These are phyloP conservation scores for Anser brachyrhynchus DNA, from an alignment of 2,113 vertebrate species.

Conservation along the genomic window DNA sequence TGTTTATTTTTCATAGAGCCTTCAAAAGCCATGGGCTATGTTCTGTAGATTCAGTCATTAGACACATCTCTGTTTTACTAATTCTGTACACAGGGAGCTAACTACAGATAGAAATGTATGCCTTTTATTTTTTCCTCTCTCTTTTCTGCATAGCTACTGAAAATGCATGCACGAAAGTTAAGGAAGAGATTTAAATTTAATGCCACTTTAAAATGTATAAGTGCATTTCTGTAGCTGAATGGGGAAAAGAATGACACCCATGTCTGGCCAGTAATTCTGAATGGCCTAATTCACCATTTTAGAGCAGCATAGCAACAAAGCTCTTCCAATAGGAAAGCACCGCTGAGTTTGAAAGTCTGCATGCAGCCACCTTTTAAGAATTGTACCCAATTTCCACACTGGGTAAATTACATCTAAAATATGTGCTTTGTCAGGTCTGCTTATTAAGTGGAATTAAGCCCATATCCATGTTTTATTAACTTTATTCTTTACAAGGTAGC, in stretches of 20 bases:
- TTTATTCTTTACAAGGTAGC: conserved; percentile 64
- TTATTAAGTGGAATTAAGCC: conserved; percentile 64
- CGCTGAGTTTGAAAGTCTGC: conserved; percentile 22
- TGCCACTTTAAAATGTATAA: neutral
- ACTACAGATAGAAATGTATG: neutral
- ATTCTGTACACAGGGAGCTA: neutral
- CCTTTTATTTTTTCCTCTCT: neutral
- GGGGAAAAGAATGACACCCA: neutral
- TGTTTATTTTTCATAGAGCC: conserved; percentile 59
- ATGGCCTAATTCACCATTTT: conserved; percentile 57
- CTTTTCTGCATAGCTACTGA: conserved; percentile 30
- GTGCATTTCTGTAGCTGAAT: neutral
- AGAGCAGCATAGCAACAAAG: conserved; percentile 62
- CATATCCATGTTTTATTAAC: conserved; percentile 54
- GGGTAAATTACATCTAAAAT: conserved; percentile 43
- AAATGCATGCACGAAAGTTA: conserved; percentile 8
- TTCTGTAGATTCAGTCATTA: conserved; percentile 31
- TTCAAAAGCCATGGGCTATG: conserved; percentile 34
- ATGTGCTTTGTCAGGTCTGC: conserved; percentile 10
- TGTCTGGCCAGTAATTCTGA: conserved; percentile 33
- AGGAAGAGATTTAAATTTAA: conserved; percentile 26
- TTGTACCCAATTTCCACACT: conserved; percentile 14
- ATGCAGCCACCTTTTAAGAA: conserved; percentile 30
- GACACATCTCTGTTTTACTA: conserved; percentile 11
- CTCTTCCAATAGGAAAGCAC: conserved; percentile 55